phyloP scores from a whole-genome alignment of 2,888 invertebrate species.

The Drosophila picticornis region DNA sequence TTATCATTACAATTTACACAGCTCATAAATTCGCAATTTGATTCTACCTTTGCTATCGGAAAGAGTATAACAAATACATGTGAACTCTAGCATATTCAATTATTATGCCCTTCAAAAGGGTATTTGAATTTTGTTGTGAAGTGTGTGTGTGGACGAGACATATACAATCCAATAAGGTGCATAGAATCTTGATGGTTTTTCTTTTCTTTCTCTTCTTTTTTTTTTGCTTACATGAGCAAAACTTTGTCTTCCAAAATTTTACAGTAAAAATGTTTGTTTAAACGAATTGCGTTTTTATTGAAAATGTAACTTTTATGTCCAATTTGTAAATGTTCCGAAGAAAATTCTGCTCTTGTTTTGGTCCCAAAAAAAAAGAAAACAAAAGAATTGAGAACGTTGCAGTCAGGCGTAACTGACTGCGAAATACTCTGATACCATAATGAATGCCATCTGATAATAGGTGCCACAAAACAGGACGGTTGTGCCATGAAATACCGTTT shows the following conservation, averaged over 20 bases:
- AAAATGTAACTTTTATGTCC: not conserved
- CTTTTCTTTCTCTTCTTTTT: not conserved
- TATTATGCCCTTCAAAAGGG: not conserved
- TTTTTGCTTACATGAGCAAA: not conserved
- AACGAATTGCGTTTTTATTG: not conserved
- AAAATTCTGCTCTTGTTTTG: not conserved
- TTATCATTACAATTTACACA: constrained; percentile 38
- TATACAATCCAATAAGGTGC: not conserved
- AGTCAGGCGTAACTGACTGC: not conserved
- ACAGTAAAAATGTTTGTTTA: not conserved
- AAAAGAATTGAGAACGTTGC: not conserved
- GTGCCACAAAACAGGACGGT: not conserved
- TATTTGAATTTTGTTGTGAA: not conserved
- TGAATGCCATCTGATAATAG: not conserved
- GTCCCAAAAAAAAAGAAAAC: not conserved
- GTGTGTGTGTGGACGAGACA: not conserved
- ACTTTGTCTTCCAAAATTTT: not conserved
- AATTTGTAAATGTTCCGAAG: not conserved
- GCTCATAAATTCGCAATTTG: constrained; percentile 23
- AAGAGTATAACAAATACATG: not conserved
- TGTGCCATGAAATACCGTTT: not conserved
- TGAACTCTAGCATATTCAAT: not conserved
- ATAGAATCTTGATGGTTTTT: not conserved
- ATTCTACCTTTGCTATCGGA: not conserved
- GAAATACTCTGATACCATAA: not conserved